Evolutionary conservation across 2,113 vertebrate species (phyloP).

Genomic region (Varanus komodoensis): DNA sequence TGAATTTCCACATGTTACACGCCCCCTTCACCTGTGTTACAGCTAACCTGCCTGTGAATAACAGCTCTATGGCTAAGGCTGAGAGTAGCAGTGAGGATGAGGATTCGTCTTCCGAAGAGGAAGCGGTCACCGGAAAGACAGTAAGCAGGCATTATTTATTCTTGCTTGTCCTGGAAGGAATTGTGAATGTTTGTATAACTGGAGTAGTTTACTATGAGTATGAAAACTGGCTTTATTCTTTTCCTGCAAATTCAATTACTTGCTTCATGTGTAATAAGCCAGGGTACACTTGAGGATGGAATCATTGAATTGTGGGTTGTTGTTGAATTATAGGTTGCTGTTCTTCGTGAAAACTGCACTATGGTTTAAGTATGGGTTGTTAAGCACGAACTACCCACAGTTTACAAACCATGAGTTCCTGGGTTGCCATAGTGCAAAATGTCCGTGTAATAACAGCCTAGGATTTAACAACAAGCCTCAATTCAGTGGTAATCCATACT

Average conservation of each 20-base stretch:
- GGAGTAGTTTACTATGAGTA: not conserved
- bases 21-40: constrained; percentile 43
- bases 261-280: too few species aligned
- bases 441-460: too few species aligned
- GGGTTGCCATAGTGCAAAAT: too few species aligned
- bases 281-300: too few species aligned
- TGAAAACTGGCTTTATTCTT: not conserved
- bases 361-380: too few species aligned
- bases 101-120: constrained; percentile 69
- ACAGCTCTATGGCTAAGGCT: not conserved
- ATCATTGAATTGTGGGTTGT: too few species aligned
- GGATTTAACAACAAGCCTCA: too few species aligned
- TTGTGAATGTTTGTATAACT: not conserved
- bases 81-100: constrained; percentile 68
- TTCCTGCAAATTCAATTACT: not conserved
- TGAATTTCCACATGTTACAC: not conserved
- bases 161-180: not conserved
- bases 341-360: too few species aligned
- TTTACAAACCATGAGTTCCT: too few species aligned
- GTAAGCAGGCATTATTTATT: constrained; percentile 41
- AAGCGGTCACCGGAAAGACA: constrained; percentile 23
- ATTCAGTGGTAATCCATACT: too few species aligned
- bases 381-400: too few species aligned
- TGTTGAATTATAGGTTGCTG: too few species aligned
- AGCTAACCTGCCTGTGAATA: constrained; percentile 36